Percentiles rank a stretch among this genome's conserved stretches.
phyloP scores from a whole-genome alignment of 2,797 vertebrate species.

The Eleutherodactylus coqui region DNA sequence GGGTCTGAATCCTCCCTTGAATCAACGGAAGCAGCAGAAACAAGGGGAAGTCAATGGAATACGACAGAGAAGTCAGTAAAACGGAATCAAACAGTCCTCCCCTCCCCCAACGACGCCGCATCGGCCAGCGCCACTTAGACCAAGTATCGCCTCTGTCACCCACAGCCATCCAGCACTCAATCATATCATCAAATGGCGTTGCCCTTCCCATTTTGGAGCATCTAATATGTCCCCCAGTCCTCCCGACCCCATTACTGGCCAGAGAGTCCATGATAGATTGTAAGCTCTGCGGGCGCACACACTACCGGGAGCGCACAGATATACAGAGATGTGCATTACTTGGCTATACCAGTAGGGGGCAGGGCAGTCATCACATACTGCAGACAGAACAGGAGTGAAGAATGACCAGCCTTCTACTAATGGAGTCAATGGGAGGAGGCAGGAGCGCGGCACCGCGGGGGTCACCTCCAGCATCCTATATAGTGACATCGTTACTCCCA shows the following conservation, averaged over 20 bases:
- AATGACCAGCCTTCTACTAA: background rate
- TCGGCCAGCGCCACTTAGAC: background rate
- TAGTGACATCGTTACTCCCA: too few species aligned
- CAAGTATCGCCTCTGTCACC: too few species aligned
- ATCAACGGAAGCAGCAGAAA: constrained; percentile 90
- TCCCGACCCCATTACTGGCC: too few species aligned
- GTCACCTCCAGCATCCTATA: background rate
- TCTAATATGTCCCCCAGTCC: background rate
- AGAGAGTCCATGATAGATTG: background rate
- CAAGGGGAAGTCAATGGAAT: constrained; percentile 93
- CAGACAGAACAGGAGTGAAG: background rate
- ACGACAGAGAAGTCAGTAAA: constrained; percentile 81
- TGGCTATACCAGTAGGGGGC: background rate
- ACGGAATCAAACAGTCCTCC: constrained; percentile 42
- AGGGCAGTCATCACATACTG: background rate
- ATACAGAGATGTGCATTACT: background rate
- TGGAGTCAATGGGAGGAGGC: background rate
- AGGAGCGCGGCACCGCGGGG: background rate
- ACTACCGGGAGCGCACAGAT: background rate
- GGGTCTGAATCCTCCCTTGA: constrained; percentile 99
- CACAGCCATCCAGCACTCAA: background rate
- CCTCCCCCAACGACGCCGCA: background rate
- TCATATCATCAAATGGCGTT: too few species aligned
- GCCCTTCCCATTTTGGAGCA: too few species aligned
- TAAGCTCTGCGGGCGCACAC: background rate